Evolutionary conservation across 2,888 invertebrate genomes (phyloP).

Genomic region (Caenorhabditis sp.): DNA sequence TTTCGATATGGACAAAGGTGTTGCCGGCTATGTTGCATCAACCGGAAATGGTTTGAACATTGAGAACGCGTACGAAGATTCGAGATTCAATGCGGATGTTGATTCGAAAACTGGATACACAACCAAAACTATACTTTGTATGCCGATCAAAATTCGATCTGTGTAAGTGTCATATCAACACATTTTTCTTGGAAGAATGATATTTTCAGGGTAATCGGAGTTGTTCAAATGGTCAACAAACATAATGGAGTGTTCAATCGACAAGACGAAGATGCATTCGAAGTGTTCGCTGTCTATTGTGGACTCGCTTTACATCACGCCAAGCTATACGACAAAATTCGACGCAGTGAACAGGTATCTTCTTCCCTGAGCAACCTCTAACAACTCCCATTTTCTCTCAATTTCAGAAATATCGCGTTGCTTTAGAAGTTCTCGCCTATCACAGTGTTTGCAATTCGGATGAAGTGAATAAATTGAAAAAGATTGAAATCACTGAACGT

Average conservation of each 20-base stretch:
- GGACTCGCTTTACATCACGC: slow-evolving; percentile 86
- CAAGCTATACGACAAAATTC: slow-evolving; percentile 83
- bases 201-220: slow-evolving; percentile 79
- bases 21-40: slow-evolving; percentile 83
- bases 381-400: neutral
- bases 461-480: slow-evolving; percentile 75
- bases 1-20: slow-evolving; percentile 82
- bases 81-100: slow-evolving; percentile 71
- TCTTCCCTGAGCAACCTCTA: neutral
- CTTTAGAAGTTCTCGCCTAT: slow-evolving; percentile 84
- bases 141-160: slow-evolving; percentile 83
- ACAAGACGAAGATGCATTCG: slow-evolving; percentile 83
- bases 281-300: slow-evolving; percentile 85
- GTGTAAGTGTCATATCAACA: slow-evolving; percentile 22
- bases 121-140: slow-evolving; percentile 82
- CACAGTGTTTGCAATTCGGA: slow-evolving; percentile 82
- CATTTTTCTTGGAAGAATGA: neutral
- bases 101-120: slow-evolving; percentile 75
- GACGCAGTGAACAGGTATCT: slow-evolving; percentile 78
- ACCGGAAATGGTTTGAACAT: slow-evolving; percentile 84
- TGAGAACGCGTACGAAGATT: slow-evolving; percentile 81
- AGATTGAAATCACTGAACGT: slow-evolving; percentile 51
- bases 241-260: slow-evolving; percentile 73
- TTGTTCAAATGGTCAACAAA: slow-evolving; percentile 86
- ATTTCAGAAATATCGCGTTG: slow-evolving; percentile 79